phyloP scores from a whole-genome alignment of 2,113 vertebrate genomes.

The Oenanthe oenanthe region DNA sequence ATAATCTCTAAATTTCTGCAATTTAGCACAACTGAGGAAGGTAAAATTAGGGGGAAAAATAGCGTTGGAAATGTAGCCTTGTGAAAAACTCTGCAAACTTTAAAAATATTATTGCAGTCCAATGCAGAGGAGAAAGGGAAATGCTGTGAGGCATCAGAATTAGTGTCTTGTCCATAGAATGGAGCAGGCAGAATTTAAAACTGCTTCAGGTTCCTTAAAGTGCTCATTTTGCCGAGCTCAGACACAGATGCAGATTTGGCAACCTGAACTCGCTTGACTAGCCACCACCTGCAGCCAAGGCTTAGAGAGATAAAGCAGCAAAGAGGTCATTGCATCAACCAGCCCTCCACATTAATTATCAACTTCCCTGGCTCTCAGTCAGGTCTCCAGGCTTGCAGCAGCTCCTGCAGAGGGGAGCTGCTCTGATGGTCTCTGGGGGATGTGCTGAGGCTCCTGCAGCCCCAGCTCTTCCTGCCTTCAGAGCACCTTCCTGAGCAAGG shows the following conservation, averaged over 20 bases:
- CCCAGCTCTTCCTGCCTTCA: background rate
- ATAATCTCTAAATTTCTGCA: background rate
- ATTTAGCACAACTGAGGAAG: background rate
- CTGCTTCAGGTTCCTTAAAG: background rate
- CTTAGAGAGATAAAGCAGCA: background rate
- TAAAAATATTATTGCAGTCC: background rate
- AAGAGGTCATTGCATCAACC: background rate
- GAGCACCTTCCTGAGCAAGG: background rate
- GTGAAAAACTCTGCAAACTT: background rate
- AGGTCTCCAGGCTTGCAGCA: background rate
- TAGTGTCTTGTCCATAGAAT: background rate
- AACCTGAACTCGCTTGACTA: background rate
- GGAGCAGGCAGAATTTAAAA: background rate
- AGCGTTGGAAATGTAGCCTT: background rate
- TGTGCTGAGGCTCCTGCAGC: background rate
- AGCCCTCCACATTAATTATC: background rate
- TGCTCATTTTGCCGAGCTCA: background rate
- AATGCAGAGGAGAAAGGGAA: background rate
- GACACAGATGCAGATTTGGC: background rate
- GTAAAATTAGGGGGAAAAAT: background rate
- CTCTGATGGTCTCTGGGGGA: background rate
- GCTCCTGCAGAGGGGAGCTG: background rate
- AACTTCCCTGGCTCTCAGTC: background rate
- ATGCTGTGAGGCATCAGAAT: background rate
- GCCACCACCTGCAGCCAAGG: background rate